Conservation (phyloP, 2,797 vertebrate species). For the Florisuga fusca region DNA sequence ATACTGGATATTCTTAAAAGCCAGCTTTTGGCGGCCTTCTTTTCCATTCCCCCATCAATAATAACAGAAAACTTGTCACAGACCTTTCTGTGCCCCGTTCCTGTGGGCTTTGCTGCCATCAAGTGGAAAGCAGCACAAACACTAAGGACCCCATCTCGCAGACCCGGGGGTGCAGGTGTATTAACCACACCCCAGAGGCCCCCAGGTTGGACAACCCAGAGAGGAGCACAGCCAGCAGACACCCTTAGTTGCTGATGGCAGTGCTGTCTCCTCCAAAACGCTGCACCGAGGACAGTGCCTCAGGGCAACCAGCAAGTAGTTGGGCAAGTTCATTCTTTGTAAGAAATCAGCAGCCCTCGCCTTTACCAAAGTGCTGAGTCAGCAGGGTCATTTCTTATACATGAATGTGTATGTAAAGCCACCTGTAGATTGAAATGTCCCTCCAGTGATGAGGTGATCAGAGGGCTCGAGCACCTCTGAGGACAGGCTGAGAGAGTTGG, state of each 20-base stretch:
- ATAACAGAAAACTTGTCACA: neutral
- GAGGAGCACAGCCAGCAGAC: fast-evolving
- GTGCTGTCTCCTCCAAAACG: neutral
- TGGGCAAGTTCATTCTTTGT: neutral
- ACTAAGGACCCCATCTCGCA: neutral
- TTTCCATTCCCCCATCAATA: neutral
- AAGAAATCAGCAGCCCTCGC: neutral
- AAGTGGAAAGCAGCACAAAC: slow-evolving; percentile 52
- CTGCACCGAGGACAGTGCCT: neutral
- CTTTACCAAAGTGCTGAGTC: fast-evolving
- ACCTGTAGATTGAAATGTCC: neutral
- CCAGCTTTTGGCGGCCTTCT: neutral
- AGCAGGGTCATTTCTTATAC: neutral
- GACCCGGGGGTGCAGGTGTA: fast-evolving
- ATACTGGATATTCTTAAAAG: neutral
- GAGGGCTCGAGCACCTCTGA: neutral
- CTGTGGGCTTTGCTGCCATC: slow-evolving; percentile 75
- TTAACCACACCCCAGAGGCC: neutral
- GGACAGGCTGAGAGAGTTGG: neutral
- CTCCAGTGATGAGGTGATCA: neutral
- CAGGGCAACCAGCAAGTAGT: fast-evolving
- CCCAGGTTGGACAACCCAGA: fast-evolving
- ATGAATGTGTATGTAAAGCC: neutral
- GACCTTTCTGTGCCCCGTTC: neutral
- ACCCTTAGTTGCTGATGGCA: neutral